A percentile compares a stretch with the other conserved stretches of the same genome.
These are phyloP conservation scores for Formica exsecta DNA, from an alignment of 1,140 invertebrate genomes.

Conservation along the genomic window DNA sequence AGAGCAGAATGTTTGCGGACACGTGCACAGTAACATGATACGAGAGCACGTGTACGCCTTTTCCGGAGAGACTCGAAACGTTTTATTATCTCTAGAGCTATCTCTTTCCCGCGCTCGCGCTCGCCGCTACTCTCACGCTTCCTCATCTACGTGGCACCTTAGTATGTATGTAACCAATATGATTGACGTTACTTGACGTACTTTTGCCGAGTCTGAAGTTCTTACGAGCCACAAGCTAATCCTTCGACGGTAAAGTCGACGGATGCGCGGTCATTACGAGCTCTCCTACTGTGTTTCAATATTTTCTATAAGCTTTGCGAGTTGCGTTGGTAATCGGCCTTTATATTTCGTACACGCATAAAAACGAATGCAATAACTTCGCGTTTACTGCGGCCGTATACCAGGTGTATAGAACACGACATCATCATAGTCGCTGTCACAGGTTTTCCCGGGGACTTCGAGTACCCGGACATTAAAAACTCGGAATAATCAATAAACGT, in stretches of 20 bases:
- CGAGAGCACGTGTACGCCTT: too few relatives aligned
- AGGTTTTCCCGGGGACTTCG: background rate
- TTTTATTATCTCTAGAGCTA: background rate
- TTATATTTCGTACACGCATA: conserved; percentile 68
- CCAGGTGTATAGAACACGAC: background rate
- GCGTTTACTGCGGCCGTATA: conserved; percentile 2
- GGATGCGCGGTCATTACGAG: conserved; percentile 53
- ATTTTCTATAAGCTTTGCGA: conserved; percentile 66
- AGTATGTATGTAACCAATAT: conserved; percentile 39
- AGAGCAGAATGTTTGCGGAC: too few relatives aligned
- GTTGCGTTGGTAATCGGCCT: conserved; percentile 59
- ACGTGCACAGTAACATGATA: too few relatives aligned
- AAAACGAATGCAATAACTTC: conserved; percentile 66
- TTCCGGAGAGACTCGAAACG: too few relatives aligned
- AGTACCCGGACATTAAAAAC: background rate
- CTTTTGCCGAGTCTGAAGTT: conserved; percentile 19
- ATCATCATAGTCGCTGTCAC: background rate
- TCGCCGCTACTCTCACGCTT: background rate
- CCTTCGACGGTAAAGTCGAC: conserved; percentile 38
- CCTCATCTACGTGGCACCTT: conserved; percentile 39
- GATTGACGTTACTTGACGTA: conserved; percentile 53
- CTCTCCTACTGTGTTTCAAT: conserved; percentile 73
- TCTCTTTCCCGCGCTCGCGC: background rate
- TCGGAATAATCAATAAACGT: conserved; percentile 55
- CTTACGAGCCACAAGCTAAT: conserved; percentile 62